phyloP scores from a whole-genome alignment of 2,888 invertebrate species.

The Caradrina kadenii region DNA sequence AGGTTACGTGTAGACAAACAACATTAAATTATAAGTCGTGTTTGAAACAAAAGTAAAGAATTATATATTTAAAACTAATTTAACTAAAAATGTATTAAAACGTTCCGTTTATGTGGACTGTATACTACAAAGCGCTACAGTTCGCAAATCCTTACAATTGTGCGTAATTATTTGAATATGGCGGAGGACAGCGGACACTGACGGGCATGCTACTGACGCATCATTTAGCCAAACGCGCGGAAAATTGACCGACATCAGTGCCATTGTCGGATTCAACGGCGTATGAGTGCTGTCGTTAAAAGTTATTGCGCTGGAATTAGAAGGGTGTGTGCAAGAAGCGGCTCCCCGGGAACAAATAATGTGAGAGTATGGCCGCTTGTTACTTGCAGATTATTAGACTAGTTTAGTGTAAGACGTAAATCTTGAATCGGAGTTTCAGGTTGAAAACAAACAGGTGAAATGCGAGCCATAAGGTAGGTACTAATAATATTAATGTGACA shows the following conservation, averaged over 20 bases:
- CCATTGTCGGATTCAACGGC: slow-evolving; percentile 38
- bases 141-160: slow-evolving; percentile 34
- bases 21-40: too few relatives aligned
- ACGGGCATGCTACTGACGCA: slow-evolving; percentile 50
- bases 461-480: background rate
- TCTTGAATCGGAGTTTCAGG: background rate
- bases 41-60: too few relatives aligned
- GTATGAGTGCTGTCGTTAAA: slow-evolving; percentile 32
- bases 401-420: background rate
- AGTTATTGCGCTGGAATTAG: slow-evolving; percentile 43
- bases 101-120: too few relatives aligned
- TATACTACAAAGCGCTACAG: slow-evolving; percentile 6
- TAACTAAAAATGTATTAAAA: background rate
- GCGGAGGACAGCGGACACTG: slow-evolving; percentile 25
- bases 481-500: too few relatives aligned
- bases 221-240: slow-evolving; percentile 52
- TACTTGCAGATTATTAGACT: too few relatives aligned
- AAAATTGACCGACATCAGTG: slow-evolving; percentile 47
- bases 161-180: slow-evolving; percentile 59
- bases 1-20: too few relatives aligned
- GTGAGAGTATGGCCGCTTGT: background rate
- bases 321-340: slow-evolving; percentile 2
- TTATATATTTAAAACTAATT: background rate
- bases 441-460: background rate
- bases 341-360: background rate